Evolutionary conservation across 2,113 vertebrate species (phyloP).

Genomic region (Eurystomus gularis): DNA sequence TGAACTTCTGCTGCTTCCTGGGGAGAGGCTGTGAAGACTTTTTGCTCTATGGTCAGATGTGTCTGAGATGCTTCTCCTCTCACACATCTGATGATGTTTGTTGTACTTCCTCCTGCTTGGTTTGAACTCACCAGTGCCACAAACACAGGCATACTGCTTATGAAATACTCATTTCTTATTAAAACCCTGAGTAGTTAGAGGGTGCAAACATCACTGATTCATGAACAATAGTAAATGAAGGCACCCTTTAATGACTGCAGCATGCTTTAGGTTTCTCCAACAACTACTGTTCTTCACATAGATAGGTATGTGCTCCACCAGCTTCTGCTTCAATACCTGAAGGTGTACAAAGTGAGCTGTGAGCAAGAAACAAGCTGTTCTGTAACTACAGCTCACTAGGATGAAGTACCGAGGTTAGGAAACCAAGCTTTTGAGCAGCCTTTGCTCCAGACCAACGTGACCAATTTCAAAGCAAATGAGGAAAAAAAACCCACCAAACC

Average conservation of each 20-base stretch:
- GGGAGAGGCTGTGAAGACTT: background rate
- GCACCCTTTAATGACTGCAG: background rate
- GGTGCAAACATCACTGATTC: background rate
- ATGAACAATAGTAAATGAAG: background rate
- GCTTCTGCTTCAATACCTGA: background rate
- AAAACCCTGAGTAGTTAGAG: background rate
- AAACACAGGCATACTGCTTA: background rate
- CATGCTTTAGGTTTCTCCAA: background rate
- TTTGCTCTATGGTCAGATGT: background rate
- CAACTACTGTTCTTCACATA: background rate
- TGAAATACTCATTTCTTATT: background rate
- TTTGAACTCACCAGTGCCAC: background rate
- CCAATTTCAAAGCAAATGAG: background rate
- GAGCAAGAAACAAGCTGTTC: background rate
- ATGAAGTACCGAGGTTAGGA: background rate
- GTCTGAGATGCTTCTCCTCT: background rate
- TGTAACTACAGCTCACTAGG: background rate
- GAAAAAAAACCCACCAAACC: background rate
- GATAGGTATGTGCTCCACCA: background rate
- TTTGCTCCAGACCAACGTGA: too few relatives aligned
- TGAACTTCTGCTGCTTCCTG: background rate
- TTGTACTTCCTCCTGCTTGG: background rate
- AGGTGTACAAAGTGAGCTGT: rapidly evolving
- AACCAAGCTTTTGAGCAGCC: background rate
- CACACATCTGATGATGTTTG: background rate